Evolutionary conservation across 1,140 invertebrate genomes (phyloP).

Genomic region (Drosophila pectinifera): DNA sequence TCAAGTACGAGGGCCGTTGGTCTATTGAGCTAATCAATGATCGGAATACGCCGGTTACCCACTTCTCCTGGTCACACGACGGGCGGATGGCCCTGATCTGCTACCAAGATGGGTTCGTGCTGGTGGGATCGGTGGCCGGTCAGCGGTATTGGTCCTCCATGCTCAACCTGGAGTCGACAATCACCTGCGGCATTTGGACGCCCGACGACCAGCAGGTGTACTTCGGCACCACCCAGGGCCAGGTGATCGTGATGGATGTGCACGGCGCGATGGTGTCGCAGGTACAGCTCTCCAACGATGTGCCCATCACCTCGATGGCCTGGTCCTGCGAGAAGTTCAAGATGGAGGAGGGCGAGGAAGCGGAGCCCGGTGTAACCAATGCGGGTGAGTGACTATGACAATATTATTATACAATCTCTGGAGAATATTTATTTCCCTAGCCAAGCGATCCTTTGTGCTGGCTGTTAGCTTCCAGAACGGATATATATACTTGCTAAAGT

Average conservation of each 20-base stretch:
- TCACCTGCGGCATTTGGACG: slow-evolving; percentile 98
- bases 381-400: slow-evolving; percentile 66
- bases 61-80: slow-evolving; percentile 99
- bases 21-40: slow-evolving; percentile 99
- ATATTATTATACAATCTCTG: too few relatives aligned
- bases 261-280: slow-evolving; percentile 97
- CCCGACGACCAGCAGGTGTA: slow-evolving; percentile 99
- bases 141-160: slow-evolving; percentile 99
- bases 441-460: slow-evolving; percentile 90
- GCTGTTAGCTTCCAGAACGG: slow-evolving; percentile 96
- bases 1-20: slow-evolving; percentile 99
- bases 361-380: slow-evolving; percentile 86
- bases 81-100: slow-evolving; percentile 99
- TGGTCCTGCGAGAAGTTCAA: slow-evolving; percentile 99
- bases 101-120: slow-evolving; percentile 98
- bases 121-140: slow-evolving; percentile 98
- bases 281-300: slow-evolving; percentile 92
- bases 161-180: slow-evolving; percentile 96
- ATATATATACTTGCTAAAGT: slow-evolving; percentile 93
- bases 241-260: slow-evolving; percentile 98
- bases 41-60: slow-evolving; percentile 96
- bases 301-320: slow-evolving; percentile 94
- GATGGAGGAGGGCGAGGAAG: slow-evolving; percentile 96
- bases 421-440: slow-evolving; percentile 60
- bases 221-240: slow-evolving; percentile 96